These are phyloP conservation scores for Pangasius macronema DNA, from an alignment of 2,797 vertebrate genomes.

Conservation along the genomic window DNA sequence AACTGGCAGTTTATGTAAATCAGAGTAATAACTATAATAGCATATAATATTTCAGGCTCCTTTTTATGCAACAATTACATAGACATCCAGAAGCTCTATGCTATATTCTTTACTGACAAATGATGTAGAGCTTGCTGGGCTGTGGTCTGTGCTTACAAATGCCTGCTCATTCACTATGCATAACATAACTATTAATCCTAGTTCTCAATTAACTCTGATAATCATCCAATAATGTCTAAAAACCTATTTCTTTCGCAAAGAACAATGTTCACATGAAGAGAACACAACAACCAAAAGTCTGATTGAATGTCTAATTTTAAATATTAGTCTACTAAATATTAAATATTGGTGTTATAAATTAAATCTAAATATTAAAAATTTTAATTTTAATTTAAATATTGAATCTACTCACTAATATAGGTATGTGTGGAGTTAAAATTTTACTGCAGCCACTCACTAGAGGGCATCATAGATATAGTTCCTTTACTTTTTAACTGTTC, in stretches of 20 bases:
- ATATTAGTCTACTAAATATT: neutral
- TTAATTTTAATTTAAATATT: too few relatives aligned
- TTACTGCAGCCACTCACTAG: constrained; percentile 11
- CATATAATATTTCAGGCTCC: neutral
- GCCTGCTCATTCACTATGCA: neutral
- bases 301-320: neutral
- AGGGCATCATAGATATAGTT: constrained; percentile 9
- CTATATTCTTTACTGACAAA: neutral
- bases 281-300: neutral
- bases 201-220: neutral
- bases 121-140: neutral
- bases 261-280: neutral
- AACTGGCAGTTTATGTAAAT: neutral
- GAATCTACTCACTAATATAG: neutral
- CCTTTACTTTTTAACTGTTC: neutral
- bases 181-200: neutral
- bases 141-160: neutral
- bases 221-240: neutral
- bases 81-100: neutral
- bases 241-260: neutral
- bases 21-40: neutral
- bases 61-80: constrained; percentile 5
- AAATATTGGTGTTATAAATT: too few relatives aligned
- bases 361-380: too few relatives aligned
- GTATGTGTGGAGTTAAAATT: neutral